A percentile compares a stretch with the other conserved stretches of the same genome.
Conservation (phyloP, 2,888 invertebrate genomes). For the Eilema caniola region DNA sequence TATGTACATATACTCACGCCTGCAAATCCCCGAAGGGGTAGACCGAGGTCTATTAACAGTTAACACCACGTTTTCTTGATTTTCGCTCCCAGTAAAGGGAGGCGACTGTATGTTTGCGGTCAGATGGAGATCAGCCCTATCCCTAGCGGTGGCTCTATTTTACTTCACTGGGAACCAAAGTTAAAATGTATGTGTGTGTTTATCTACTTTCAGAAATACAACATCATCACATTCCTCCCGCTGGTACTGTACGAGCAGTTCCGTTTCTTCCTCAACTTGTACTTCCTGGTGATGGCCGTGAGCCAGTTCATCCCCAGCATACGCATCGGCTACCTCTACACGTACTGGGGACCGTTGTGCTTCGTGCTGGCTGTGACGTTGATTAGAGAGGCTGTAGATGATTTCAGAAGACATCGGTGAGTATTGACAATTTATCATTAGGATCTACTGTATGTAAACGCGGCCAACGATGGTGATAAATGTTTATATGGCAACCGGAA, state of each 20-base stretch:
- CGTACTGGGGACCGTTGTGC: constrained; percentile 99
- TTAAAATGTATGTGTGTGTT: too few species aligned
- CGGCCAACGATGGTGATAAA: too few species aligned
- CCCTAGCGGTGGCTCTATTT: too few species aligned
- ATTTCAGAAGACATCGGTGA: constrained; percentile 93
- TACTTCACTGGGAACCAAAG: too few species aligned
- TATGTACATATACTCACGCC: neutral
- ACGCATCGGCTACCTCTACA: constrained; percentile 98
- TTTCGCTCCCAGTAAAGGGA: too few species aligned
- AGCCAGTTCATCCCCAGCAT: constrained; percentile 99
- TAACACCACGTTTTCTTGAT: too few species aligned
- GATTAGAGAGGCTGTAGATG: constrained; percentile 98
- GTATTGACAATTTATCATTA: constrained; percentile 9
- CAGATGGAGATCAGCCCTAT: too few species aligned
- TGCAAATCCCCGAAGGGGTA: too few species aligned
- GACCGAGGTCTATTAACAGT: too few species aligned
- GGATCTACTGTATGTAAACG: too few species aligned
- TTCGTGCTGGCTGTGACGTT: constrained; percentile 98
- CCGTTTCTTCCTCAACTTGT: constrained; percentile 99
- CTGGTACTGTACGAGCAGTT: constrained; percentile 99
- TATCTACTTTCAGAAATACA: constrained; percentile 94
- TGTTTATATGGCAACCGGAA: too few species aligned
- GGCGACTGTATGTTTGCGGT: too few species aligned
- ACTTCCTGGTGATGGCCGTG: constrained; percentile 98
- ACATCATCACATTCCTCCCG: constrained; percentile 95